Base-by-base conservation (phyloP, 2,113 vertebrate genomes). In the Rhabdornis inornatus region DNA sequence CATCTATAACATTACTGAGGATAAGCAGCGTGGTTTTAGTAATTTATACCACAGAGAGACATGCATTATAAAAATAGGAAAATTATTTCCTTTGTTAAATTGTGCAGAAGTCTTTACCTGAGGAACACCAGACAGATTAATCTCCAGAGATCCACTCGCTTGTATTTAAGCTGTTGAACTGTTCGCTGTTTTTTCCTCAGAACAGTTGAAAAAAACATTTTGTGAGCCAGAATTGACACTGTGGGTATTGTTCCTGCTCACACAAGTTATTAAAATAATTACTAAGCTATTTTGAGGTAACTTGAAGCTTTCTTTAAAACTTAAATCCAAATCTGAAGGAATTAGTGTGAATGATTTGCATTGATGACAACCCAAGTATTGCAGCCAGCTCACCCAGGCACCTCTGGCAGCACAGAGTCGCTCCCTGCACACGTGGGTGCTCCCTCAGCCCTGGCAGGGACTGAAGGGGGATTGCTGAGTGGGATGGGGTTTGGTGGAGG, bases 191-290 rank as follows among this genome's bases (percentile, higher is more conserved):
- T 95, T 96, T 96, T 33, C 88, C 91, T 83, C 74, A 78, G 86
- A 95, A 96, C 93, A 89, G 93, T 77, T 66, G 77, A 94, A 92
- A 95, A 91, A 93, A 94, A 76, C 89, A 92, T 97, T 95, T 86
- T 77, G 88, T 12, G 47, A 92, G 96, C 93, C 96, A 81, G 91
- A 87, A 96, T 89, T 80, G 95, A 97, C 92, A 96, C 87, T 70
- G 83, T 94, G 96, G 95, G 95, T 97, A 97, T 97, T 96, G 90
- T 84, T 95, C 79, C 75, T 95, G 95, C 95, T 96, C 95, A 80
- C 74, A 94, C 94, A 97, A 96, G 95, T 91, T 95, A 96, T 94
- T 65, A 94, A 95, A 96, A 96, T 96, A 96, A 96, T 95, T 94
- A 96, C 92, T 81, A 94, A 97, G 94, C 87, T 95, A 90, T 93